phyloP scores from a whole-genome alignment of 1,140 invertebrate species.

The Dinothrombium tinctorium region DNA sequence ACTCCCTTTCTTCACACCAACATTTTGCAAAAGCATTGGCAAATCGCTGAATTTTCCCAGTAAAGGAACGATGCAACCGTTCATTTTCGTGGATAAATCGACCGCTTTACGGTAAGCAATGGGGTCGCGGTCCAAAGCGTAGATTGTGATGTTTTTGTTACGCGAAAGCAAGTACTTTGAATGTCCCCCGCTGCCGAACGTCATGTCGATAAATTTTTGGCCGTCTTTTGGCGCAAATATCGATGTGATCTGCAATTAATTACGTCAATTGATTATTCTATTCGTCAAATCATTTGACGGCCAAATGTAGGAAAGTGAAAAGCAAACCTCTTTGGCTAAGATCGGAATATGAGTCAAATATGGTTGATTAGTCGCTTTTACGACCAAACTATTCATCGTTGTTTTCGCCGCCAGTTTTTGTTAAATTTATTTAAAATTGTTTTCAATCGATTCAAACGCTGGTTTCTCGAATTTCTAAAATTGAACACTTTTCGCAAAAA shows the following conservation, averaged over 20 bases:
- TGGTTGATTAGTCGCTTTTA: too few relatives aligned
- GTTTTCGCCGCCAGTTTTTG: too few relatives aligned
- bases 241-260: conserved; percentile 5
- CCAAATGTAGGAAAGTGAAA: too few relatives aligned
- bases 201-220: conserved; percentile 54
- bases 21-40: conserved; percentile 33
- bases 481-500: too few relatives aligned
- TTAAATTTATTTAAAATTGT: too few relatives aligned
- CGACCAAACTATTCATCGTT: too few relatives aligned
- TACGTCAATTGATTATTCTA: too few relatives aligned
- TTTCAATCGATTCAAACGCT: too few relatives aligned
- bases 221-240: conserved; percentile 9
- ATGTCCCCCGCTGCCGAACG: conserved; percentile 84
- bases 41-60: conserved; percentile 69
- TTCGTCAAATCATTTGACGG: too few relatives aligned
- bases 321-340: too few relatives aligned
- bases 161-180: conserved; percentile 32
- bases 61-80: conserved; percentile 37
- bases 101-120: conserved; percentile 39
- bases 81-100: conserved; percentile 14
- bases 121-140: conserved; percentile 72
- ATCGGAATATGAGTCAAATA: too few relatives aligned
- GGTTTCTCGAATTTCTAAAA: too few relatives aligned
- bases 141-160: conserved; percentile 31
- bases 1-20: conserved; percentile 32